A percentile compares a stretch with the other conserved stretches of the same genome.
These are phyloP conservation scores for Chironomus tentans DNA, from an alignment of 2,888 invertebrate genomes.

Conservation along the genomic window DNA sequence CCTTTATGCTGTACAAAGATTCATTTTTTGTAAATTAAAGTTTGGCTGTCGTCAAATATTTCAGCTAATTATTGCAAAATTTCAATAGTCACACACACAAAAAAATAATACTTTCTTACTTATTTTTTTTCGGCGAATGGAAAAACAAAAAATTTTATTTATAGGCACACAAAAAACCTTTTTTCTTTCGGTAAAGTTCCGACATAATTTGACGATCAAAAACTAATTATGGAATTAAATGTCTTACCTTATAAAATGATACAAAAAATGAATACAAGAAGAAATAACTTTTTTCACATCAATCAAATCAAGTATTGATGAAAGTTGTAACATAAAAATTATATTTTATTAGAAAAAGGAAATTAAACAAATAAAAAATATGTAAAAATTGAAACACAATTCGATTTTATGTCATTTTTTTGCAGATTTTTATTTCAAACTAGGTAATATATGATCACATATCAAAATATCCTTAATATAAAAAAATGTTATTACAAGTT, in stretches of 20 bases:
- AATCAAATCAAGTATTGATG: background rate
- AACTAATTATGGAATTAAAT: too few species aligned
- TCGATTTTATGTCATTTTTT: background rate
- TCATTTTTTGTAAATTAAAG: too few species aligned
- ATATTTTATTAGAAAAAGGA: constrained; percentile 22
- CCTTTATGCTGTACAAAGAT: background rate
- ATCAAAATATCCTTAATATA: constrained; percentile 21
- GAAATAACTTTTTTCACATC: background rate
- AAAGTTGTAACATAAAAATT: constrained; percentile 12
- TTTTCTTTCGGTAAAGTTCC: too few species aligned
- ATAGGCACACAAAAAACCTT: too few species aligned
- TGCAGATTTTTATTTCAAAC: background rate
- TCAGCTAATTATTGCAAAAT: too few species aligned
- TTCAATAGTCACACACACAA: too few species aligned
- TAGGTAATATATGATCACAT: constrained; percentile 17
- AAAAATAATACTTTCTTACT: too few species aligned
- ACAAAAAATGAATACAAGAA: background rate
- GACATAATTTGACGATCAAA: too few species aligned
- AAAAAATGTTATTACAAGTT: background rate
- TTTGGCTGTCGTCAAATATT: too few species aligned
- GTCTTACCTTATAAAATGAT: too few species aligned
- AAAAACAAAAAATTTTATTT: too few species aligned
- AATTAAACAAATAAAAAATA: background rate
- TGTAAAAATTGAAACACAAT: background rate
- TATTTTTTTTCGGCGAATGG: too few species aligned